Percentiles rank a stretch among this genome's conserved stretches.
Conservation (phyloP, 1,140 invertebrate genomes). For the Mizuhopecten yessoensis region DNA sequence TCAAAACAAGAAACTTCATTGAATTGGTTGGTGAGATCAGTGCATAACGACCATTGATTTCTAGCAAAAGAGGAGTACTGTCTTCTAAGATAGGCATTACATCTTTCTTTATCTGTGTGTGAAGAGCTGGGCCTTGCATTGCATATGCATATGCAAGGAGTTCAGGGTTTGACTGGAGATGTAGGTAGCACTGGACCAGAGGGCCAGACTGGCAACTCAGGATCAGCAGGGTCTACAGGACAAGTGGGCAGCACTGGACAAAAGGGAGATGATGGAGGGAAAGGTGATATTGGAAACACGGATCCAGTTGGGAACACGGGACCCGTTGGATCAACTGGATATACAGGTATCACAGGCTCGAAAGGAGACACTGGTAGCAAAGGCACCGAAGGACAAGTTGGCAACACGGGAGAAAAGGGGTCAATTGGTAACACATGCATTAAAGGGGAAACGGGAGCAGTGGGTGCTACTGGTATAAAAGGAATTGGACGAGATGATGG, state of each 20-base stretch:
- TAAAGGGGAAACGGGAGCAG: background rate
- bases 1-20: too few relatives aligned
- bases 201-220: background rate
- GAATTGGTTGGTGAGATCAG: too few relatives aligned
- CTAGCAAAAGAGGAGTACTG: too few relatives aligned
- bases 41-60: too few relatives aligned
- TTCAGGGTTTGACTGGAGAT: background rate
- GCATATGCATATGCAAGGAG: too few relatives aligned
- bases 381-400: too few relatives aligned
- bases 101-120: too few relatives aligned
- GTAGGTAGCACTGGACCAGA: conserved; percentile 14
- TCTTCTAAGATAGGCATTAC: too few relatives aligned
- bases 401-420: background rate
- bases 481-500: conserved; percentile 22
- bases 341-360: background rate
- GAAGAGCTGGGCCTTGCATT: too few relatives aligned
- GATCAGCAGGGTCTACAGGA: background rate
- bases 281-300: background rate
- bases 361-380: background rate
- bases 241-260: background rate
- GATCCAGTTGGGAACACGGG: background rate
- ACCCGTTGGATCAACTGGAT: conserved; percentile 23
- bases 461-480: background rate
- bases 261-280: background rate
- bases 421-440: background rate